phyloP scores from a whole-genome alignment of 2,113 vertebrate genomes.

The Galemys pyrenaicus region DNA sequence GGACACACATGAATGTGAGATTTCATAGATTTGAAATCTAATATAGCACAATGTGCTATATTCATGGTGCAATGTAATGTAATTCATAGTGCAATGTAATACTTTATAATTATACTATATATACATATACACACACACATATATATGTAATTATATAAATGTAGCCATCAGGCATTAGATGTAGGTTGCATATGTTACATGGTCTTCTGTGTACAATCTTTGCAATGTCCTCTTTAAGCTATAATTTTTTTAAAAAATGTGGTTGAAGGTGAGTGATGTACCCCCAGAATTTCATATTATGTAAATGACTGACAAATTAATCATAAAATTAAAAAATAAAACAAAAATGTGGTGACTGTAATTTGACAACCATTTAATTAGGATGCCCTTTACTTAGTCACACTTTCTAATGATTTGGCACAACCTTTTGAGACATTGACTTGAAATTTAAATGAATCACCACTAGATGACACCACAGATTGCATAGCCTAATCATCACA shows the following conservation, averaged over 20 bases:
- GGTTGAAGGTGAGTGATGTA: background rate
- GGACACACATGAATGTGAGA: background rate
- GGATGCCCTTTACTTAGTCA: background rate
- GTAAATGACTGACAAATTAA: no score
- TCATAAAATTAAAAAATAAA: no score
- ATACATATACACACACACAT: no score
- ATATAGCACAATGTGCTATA: no score
- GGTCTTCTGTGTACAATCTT: background rate
- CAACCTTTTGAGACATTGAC: background rate
- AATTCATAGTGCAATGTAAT: no score
- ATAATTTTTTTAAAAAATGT: constrained; percentile 1
- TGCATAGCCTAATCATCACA: constrained; percentile 15
- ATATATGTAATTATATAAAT: background rate
- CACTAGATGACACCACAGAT: constrained; percentile 73
- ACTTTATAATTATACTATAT: background rate
- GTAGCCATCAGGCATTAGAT: background rate
- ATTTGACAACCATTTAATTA: constrained; percentile 32
- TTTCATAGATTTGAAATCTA: background rate
- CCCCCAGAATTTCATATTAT: no score
- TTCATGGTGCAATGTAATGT: background rate
- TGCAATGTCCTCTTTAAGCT: background rate
- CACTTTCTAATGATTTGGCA: background rate
- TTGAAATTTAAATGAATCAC: constrained; percentile 68
- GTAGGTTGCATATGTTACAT: background rate
- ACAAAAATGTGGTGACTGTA: background rate